These are phyloP conservation scores for Parnassius mnemosyne DNA, from an alignment of 2,888 invertebrate genomes.

Conservation along the genomic window DNA sequence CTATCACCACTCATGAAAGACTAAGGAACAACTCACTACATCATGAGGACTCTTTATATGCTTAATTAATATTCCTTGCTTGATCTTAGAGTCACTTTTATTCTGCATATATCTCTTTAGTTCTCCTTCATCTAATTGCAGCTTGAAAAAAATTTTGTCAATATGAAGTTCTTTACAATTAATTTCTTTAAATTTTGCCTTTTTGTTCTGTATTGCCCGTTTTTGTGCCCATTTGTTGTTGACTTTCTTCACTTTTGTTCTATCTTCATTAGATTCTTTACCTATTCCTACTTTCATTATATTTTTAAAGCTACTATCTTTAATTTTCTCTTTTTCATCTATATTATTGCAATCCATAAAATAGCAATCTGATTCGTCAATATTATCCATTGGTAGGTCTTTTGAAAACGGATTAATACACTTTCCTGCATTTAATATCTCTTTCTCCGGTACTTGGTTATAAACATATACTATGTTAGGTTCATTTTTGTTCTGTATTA, in stretches of 20 bases:
- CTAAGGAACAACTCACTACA: conserved; percentile 29
- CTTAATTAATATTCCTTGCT: conserved; percentile 23
- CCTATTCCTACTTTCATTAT: neutral
- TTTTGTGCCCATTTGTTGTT: conserved; percentile 42
- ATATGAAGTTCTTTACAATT: conserved; percentile 19
- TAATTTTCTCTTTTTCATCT: neutral
- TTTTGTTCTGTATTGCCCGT: conserved; percentile 39
- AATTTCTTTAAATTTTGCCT: conserved; percentile 44
- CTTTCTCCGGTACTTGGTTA: conserved; percentile 1
- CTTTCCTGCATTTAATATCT: conserved; percentile 6
- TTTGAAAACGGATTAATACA: neutral
- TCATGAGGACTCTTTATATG: conserved; percentile 32
- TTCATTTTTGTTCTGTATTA: conserved; percentile 19
- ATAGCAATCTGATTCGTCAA: conserved; percentile 4
- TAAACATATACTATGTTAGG: conserved; percentile 24
- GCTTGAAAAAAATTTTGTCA: conserved; percentile 32
- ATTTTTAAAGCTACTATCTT: neutral
- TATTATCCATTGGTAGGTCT: neutral
- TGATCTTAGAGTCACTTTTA: conserved; percentile 29
- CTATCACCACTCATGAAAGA: neutral
- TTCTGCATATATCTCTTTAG: conserved; percentile 26
- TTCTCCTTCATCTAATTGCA: conserved; percentile 30
- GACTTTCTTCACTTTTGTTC: conserved; percentile 22
- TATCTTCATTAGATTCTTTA: neutral
- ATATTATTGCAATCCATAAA: neutral